These are phyloP conservation scores for Thunnus thynnus DNA, from an alignment of 2,113 vertebrate genomes.

Conservation along the genomic window DNA sequence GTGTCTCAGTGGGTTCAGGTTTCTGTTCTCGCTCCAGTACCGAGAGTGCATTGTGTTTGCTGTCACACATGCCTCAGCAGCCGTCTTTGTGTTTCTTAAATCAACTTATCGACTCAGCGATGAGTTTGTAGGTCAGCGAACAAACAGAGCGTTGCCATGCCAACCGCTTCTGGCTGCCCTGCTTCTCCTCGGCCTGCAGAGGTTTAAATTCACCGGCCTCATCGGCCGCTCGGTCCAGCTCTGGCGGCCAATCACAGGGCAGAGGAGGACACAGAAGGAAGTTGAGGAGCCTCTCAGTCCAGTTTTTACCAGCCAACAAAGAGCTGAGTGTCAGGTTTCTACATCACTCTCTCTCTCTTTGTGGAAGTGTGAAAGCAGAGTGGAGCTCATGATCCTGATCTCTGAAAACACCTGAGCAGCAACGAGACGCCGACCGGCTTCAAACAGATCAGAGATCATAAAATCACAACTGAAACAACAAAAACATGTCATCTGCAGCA, in stretches of 20 bases:
- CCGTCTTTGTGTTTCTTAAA: conserved; percentile 59
- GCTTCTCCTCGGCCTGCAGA: conserved; percentile 17
- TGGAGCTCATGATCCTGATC: conserved; percentile 3
- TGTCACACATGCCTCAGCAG: conserved; percentile 1
- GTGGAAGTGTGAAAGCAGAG: conserved; percentile 34
- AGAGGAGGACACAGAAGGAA: conserved; percentile 15
- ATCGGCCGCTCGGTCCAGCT: accelerated
- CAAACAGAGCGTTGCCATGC: conserved; percentile 41
- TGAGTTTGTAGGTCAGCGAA: conserved; percentile 70
- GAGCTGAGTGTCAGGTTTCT: conserved; percentile 24
- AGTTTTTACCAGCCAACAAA: conserved; percentile 43
- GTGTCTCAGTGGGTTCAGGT: neutral
- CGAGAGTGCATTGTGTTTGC: conserved; percentile 42
- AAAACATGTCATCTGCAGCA: neutral
- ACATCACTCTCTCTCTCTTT: conserved; percentile 7
- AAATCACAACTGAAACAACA: neutral
- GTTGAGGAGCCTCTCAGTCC: conserved; percentile 31
- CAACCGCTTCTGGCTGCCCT: neutral
- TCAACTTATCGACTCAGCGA: conserved; percentile 45
- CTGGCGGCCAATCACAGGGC: conserved; percentile 17
- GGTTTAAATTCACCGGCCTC: conserved; percentile 23
- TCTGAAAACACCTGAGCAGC: neutral
- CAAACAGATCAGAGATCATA: neutral
- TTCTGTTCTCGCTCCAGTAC: conserved; percentile 24
- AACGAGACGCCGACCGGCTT: neutral